Evolutionary conservation across 2,113 vertebrate genomes (phyloP).

Genomic region (Aldabrachelys gigantea): DNA sequence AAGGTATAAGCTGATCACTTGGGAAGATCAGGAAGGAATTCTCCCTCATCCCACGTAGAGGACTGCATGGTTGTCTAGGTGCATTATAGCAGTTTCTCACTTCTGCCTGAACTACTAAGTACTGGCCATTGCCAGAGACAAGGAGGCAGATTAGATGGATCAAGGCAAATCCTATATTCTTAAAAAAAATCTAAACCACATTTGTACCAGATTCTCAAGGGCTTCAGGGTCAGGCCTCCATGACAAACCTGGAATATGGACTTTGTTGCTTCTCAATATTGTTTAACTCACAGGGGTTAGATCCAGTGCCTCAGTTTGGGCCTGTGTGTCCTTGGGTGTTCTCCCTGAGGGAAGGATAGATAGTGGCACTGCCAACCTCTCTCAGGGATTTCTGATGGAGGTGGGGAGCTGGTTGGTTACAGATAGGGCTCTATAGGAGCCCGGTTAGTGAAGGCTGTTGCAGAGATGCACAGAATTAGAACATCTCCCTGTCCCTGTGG

Average conservation of each 20-base stretch:
- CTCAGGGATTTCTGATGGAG: not conserved
- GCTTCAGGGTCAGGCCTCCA: not conserved
- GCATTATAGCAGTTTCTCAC: not conserved
- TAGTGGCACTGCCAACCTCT: not conserved
- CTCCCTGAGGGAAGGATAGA: not conserved
- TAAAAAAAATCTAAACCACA: not conserved
- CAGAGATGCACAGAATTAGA: not conserved
- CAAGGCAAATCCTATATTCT: not conserved
- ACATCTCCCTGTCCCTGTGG: not conserved
- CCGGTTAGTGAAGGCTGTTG: not conserved
- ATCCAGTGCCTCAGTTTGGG: too few species aligned
- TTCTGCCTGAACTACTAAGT: not conserved
- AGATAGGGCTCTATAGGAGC: not conserved
- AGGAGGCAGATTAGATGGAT: not conserved
- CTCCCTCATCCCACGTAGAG: not conserved
- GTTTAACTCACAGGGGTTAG: accelerated
- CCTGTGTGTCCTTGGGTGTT: accelerated
- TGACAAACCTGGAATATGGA: not conserved
- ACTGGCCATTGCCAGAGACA: not conserved
- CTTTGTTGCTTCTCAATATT: accelerated
- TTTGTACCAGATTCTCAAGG: accelerated
- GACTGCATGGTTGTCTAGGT: not conserved
- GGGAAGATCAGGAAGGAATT: not conserved
- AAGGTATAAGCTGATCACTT: not conserved
- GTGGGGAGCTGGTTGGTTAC: not conserved